These are phyloP conservation scores for Mystacides longicornis DNA, from an alignment of 2,888 invertebrate genomes.

Conservation along the genomic window DNA sequence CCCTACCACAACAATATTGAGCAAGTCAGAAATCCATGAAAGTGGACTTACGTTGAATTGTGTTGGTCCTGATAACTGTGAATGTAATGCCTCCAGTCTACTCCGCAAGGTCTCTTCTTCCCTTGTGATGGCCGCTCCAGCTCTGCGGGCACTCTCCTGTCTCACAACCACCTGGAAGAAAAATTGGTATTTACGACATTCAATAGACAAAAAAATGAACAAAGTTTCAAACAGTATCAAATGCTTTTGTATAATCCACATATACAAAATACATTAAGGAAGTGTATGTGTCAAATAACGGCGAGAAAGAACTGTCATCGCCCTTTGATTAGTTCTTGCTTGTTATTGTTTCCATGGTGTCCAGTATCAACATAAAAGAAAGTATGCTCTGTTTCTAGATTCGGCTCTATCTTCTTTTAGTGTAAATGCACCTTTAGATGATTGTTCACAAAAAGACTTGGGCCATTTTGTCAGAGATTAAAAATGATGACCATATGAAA, in stretches of 20 bases:
- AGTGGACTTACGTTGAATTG: conserved; percentile 69
- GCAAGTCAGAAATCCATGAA: background rate
- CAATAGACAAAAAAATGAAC: background rate
- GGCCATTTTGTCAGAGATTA: too few relatives aligned
- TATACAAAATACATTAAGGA: background rate
- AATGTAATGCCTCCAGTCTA: conserved; percentile 77
- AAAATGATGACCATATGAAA: too few relatives aligned
- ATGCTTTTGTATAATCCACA: too few relatives aligned
- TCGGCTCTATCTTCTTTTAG: too few relatives aligned
- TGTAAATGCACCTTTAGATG: too few relatives aligned
- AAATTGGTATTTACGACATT: conserved; percentile 3
- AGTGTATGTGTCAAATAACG: background rate
- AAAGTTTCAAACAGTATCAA: background rate
- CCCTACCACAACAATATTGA: too few relatives aligned
- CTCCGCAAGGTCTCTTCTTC: conserved; percentile 88
- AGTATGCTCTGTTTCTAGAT: too few relatives aligned
- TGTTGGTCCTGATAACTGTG: conserved; percentile 83
- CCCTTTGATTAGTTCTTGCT: too few relatives aligned
- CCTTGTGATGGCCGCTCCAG: conserved; percentile 77
- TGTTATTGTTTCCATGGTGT: too few relatives aligned
- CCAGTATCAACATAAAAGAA: too few relatives aligned
- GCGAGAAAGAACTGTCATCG: too few relatives aligned
- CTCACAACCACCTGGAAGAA: conserved; percentile 67
- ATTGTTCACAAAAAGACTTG: too few relatives aligned
- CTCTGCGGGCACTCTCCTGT: conserved; percentile 82